Percentiles rank a stretch among this genome's conserved stretches.
Conservation (phyloP, 2,113 vertebrate genomes). For the Macaca nemestrina region DNA sequence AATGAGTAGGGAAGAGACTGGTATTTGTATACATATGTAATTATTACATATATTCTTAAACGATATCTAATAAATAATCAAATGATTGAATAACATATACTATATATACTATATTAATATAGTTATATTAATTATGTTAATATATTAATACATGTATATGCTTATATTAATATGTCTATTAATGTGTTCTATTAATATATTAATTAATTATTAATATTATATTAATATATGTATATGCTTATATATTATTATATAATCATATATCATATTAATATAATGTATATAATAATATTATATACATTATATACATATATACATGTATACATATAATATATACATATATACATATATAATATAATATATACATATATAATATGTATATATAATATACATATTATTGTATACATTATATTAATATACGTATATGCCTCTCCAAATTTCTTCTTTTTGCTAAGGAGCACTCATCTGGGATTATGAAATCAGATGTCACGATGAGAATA, state of each 20-base stretch:
- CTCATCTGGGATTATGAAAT: not conserved
- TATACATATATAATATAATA: not conserved
- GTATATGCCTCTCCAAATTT: not conserved
- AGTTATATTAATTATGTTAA: too few relatives aligned
- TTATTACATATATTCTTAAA: not conserved
- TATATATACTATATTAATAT: not conserved
- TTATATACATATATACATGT: too few relatives aligned
- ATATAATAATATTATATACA: too few relatives aligned
- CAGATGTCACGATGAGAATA: not conserved
- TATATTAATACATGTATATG: not conserved
- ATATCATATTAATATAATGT: too few relatives aligned
- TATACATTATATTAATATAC: not conserved
- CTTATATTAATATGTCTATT: not conserved
- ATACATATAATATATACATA: too few relatives aligned
- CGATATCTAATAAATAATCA: not conserved
- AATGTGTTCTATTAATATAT: too few relatives aligned
- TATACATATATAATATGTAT: not conserved
- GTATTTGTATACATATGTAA: not conserved
- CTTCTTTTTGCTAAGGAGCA: not conserved
- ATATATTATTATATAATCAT: too few relatives aligned
- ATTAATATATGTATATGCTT: too few relatives aligned
- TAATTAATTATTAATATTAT: too few relatives aligned
- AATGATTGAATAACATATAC: not conserved
- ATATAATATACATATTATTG: not conserved
- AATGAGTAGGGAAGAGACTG: not conserved